Percentiles rank a stretch among this genome's conserved stretches.
These are phyloP conservation scores for Orthonyx spaldingii DNA, from an alignment of 2,113 vertebrate species.

Conservation along the genomic window DNA sequence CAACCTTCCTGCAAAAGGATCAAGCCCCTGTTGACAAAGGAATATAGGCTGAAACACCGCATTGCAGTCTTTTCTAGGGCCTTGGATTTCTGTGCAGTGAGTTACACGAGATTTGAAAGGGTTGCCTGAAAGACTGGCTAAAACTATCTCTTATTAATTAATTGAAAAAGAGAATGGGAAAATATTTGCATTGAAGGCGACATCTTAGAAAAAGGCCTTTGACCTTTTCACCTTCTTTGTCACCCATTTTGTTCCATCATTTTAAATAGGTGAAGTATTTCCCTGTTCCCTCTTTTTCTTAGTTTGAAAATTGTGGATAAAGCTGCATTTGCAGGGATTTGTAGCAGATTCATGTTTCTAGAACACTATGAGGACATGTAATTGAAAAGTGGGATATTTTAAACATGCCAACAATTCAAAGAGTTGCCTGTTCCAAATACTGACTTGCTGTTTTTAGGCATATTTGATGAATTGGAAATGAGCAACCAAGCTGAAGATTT, in stretches of 20 bases:
- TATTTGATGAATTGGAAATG: background rate
- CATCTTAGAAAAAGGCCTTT: background rate
- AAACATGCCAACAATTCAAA: background rate
- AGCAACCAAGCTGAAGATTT: background rate
- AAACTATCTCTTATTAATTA: background rate
- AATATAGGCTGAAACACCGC: background rate
- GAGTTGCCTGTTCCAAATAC: background rate
- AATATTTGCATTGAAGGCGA: background rate
- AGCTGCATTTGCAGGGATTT: background rate
- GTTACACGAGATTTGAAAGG: background rate
- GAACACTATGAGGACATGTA: background rate
- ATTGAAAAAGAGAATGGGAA: background rate
- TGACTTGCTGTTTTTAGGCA: background rate
- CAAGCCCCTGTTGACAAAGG: background rate
- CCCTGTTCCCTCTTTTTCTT: background rate
- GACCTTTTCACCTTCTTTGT: background rate
- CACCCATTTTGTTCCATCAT: background rate
- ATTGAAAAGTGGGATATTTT: background rate
- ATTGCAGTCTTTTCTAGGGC: constrained; percentile 1
- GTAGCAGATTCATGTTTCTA: background rate
- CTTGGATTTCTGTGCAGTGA: background rate
- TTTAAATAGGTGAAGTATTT: background rate
- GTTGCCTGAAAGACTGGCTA: background rate
- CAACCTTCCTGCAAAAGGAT: background rate
- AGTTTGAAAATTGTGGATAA: background rate